phyloP scores from a whole-genome alignment of 2,113 vertebrate species.

The Rhynchopsitta pachyrhyncha region DNA sequence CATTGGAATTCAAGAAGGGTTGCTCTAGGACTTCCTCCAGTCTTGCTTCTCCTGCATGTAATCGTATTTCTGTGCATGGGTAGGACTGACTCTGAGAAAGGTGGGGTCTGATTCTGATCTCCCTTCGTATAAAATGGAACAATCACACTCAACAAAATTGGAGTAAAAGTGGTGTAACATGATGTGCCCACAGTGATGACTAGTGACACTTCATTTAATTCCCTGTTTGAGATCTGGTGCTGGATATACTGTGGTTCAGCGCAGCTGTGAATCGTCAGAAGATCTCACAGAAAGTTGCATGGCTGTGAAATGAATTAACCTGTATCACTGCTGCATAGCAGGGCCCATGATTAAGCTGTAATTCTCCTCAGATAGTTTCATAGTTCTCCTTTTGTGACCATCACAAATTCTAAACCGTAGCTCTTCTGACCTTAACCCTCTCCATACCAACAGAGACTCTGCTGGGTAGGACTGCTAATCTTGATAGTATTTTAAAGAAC shows the following conservation, averaged over 20 bases:
- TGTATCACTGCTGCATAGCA: conserved; percentile 40
- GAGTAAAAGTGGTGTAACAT: not conserved
- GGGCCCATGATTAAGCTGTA: conserved; percentile 65
- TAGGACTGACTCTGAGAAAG: not conserved
- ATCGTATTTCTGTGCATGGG: rapidly evolving
- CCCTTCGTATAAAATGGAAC: not conserved
- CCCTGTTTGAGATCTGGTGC: not conserved
- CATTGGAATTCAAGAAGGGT: not conserved
- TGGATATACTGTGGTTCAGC: not conserved
- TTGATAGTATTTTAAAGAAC: not conserved
- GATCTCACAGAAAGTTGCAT: conserved; percentile 25
- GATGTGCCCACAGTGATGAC: not conserved
- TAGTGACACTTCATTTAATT: not conserved
- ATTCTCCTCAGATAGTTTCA: conserved; percentile 41
- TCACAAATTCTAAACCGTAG: not conserved
- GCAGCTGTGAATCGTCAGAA: conserved; percentile 23
- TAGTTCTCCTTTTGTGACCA: conserved; percentile 3
- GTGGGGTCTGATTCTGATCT: not conserved
- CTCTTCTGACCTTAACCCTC: conserved; percentile 5
- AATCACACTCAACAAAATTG: not conserved
- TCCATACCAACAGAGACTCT: not conserved
- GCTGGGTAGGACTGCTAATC: not conserved
- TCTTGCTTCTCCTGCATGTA: not conserved
- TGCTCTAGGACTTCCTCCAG: not conserved
- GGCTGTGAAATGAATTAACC: conserved; percentile 70